phyloP scores from a whole-genome alignment of 2,113 vertebrate genomes.

The Chlamydotis undulata region DNA sequence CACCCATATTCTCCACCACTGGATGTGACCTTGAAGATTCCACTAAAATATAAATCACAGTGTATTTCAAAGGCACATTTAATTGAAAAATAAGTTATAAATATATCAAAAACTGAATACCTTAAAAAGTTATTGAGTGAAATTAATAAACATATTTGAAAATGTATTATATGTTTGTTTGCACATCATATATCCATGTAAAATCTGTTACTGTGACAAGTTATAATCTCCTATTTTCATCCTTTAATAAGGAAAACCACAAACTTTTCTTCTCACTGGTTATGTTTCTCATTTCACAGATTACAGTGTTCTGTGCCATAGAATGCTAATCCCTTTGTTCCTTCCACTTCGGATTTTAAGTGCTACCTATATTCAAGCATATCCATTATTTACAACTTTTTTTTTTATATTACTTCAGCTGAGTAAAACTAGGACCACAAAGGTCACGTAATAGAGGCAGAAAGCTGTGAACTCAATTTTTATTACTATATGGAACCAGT shows the following conservation, averaged over 20 bases:
- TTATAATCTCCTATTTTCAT: neutral
- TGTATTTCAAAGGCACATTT: neutral
- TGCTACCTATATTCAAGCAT: neutral
- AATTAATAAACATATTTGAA: neutral
- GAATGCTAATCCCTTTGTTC: neutral
- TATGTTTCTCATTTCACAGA: neutral
- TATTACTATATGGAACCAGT: neutral
- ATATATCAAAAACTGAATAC: neutral
- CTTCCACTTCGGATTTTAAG: neutral
- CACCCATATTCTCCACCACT: neutral
- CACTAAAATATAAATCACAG: neutral
- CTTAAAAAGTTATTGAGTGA: neutral
- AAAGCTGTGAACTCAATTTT: neutral
- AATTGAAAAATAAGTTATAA: neutral
- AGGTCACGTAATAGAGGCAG: neutral
- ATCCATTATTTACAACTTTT: neutral
- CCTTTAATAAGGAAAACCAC: neutral
- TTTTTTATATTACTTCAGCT: neutral
- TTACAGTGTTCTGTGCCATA: neutral
- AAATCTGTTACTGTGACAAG: neutral
- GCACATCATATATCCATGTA: rapidly evolving
- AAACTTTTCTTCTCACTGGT: neutral
- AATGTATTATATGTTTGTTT: neutral
- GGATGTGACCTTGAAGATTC: neutral
- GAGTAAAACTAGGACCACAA: neutral